Percentiles rank a stretch among this genome's conserved stretches.
phyloP scores from a whole-genome alignment of 2,113 vertebrate genomes.

The Anser brachyrhynchus region DNA sequence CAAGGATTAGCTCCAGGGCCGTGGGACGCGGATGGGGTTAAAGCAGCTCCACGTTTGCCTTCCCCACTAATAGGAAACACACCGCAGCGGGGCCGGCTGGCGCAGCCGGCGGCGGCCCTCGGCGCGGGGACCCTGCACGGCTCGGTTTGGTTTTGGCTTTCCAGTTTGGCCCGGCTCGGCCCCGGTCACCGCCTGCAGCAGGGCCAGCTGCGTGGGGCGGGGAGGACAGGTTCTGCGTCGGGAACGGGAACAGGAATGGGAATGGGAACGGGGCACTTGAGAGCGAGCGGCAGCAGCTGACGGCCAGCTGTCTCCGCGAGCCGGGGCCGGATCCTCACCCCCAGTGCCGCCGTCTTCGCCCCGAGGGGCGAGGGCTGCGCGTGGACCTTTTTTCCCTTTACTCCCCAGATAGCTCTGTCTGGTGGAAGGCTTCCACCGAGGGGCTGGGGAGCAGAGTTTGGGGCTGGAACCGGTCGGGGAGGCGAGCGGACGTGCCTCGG shows the following conservation, averaged over 20 bases:
- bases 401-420: rapidly evolving
- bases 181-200: too few relatives aligned
- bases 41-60: not conserved
- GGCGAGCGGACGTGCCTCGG: not conserved
- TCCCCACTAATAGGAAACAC: not conserved
- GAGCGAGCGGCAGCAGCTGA: constrained; percentile 64
- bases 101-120: not conserved
- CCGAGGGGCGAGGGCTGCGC: not conserved
- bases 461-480: not conserved
- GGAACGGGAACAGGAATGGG: constrained; percentile 14
- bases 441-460: rapidly evolving
- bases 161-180: not conserved
- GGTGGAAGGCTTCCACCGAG: not conserved
- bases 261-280: not conserved
- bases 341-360: not conserved
- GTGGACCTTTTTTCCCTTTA: not conserved
- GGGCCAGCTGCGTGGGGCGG: not conserved
- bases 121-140: too few relatives aligned
- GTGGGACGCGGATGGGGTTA: not conserved
- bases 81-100: rapidly evolving
- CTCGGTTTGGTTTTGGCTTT: not conserved
- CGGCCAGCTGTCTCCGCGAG: constrained; percentile 46
- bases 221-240: not conserved
- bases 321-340: not conserved
- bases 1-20: not conserved